Evolutionary conservation across 2,888 invertebrate genomes (phyloP).

Genomic region (Aphodius granarius): DNA sequence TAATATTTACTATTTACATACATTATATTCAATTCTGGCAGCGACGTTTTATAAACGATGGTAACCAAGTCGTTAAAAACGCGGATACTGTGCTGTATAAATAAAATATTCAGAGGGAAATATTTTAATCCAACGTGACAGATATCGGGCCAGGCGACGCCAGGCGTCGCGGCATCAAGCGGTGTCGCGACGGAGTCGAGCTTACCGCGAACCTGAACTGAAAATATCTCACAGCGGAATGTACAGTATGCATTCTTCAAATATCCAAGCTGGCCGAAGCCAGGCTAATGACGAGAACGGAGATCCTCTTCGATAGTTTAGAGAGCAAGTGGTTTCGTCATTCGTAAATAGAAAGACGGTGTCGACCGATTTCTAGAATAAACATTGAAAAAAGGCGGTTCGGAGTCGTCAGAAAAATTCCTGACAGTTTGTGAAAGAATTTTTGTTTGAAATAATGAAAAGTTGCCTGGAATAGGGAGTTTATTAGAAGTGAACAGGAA

Average conservation of each 20-base stretch:
- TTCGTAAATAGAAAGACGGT: neutral
- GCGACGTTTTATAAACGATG: neutral
- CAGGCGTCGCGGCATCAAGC: neutral
- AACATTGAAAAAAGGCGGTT: too few species aligned
- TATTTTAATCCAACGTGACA: neutral
- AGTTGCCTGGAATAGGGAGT: neutral
- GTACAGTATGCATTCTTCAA: neutral
- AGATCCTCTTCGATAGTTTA: neutral
- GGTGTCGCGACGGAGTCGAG: too few species aligned
- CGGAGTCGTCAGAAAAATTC: neutral
- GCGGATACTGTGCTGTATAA: neutral
- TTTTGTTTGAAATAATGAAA: neutral
- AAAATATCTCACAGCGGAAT: neutral
- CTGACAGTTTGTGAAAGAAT: neutral
- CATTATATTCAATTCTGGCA: neutral
- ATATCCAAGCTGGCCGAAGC: neutral
- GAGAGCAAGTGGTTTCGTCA: neutral
- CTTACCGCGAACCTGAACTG: neutral
- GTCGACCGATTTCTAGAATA: neutral
- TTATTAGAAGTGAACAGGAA: too few species aligned
- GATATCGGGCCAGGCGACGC: neutral
- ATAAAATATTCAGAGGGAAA: neutral
- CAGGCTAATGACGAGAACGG: neutral
- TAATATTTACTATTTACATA: neutral
- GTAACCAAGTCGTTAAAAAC: neutral